Evolutionary conservation across 2,888 invertebrate genomes (phyloP).

Genomic region (Apodemia hepburni): DNA sequence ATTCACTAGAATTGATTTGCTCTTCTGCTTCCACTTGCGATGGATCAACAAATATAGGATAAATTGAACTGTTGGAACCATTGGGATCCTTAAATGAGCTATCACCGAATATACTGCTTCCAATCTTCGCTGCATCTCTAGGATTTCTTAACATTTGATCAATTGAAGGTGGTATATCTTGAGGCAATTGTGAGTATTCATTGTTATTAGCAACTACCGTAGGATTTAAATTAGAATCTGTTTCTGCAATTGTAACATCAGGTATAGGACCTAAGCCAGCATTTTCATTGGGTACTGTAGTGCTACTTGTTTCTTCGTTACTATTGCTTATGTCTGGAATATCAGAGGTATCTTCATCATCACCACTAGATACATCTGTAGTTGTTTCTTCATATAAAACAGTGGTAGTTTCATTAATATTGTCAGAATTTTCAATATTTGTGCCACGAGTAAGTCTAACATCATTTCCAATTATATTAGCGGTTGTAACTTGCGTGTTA

Average conservation of each 20-base stretch:
- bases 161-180: background rate
- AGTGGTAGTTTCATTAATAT: background rate
- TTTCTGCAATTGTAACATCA: background rate
- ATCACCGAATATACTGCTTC: background rate
- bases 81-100: background rate
- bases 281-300: background rate
- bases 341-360: conserved; percentile 4
- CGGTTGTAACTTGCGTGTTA: background rate
- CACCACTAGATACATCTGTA: conserved; percentile 7
- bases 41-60: conserved; percentile 2
- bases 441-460: background rate
- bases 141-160: conserved; percentile 9
- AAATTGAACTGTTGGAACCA: background rate
- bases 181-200: background rate
- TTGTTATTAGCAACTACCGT: background rate
- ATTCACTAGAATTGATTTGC: background rate
- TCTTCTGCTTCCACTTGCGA: background rate
- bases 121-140: background rate
- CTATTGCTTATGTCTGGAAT: background rate
- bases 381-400: conserved; percentile 1
- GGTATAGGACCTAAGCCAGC: background rate
- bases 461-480: background rate
- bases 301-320: background rate
- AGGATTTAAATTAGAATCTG: background rate
- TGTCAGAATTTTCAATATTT: background rate